These are phyloP conservation scores for Ornithorhynchus anatinus DNA, from an alignment of 2,113 vertebrate species.

Conservation along the genomic window DNA sequence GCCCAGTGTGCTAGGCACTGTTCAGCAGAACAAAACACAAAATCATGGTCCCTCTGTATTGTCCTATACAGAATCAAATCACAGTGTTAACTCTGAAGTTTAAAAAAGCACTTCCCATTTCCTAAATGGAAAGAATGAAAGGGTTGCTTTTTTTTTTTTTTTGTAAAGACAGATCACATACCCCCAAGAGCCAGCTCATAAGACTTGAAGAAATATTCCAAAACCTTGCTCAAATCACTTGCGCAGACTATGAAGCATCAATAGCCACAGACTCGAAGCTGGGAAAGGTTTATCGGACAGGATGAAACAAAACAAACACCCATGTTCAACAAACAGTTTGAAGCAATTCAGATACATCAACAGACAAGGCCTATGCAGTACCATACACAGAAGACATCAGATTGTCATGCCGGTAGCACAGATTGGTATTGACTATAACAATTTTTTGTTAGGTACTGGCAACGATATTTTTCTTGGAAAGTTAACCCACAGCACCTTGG, in stretches of 20 bases:
- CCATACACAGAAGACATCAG: conserved; percentile 17
- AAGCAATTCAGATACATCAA: conserved; percentile 47
- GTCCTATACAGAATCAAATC: conserved; percentile 58
- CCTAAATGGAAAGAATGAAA: conserved; percentile 40
- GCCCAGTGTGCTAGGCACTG: conserved; percentile 23
- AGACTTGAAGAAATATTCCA: conserved; percentile 24
- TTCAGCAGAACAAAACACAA: conserved; percentile 34
- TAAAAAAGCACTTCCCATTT: no score
- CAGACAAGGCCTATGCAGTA: conserved; percentile 48
- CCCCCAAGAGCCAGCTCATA: conserved; percentile 27
- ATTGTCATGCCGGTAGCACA: conserved; percentile 34
- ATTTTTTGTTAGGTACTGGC: conserved; percentile 34
- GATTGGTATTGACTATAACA: conserved; percentile 9
- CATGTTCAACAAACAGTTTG: conserved; percentile 40
- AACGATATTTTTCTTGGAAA: conserved; percentile 37
- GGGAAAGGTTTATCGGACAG: conserved; percentile 13
- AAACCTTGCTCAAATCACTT: conserved; percentile 22
- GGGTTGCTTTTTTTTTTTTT: conserved; percentile 36
- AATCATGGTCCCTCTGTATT: conserved; percentile 26
- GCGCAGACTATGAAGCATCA: conserved; percentile 37
- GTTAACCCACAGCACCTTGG: conserved; percentile 37
- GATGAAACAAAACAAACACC: conserved; percentile 28
- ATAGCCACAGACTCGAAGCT: conserved; percentile 17
- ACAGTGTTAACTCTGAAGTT: conserved; percentile 63
- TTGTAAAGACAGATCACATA: conserved; percentile 36